Evolutionary conservation across 2,113 vertebrate genomes (phyloP), one percentile per base, ranked within the genome.

Genomic region (Cyprinodon tularosa): DNA sequence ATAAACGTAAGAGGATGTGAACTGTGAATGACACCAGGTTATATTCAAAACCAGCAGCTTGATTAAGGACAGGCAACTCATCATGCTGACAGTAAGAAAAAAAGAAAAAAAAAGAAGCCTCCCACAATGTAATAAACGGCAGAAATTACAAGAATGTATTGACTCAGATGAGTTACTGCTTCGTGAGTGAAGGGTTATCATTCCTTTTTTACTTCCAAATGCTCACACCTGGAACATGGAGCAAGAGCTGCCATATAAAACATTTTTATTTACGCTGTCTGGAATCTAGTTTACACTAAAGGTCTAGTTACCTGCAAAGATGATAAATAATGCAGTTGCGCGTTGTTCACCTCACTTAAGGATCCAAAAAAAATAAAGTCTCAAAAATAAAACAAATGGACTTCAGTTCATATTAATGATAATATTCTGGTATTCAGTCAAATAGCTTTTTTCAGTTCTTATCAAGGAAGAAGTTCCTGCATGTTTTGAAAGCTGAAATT

Each of bases 111-210:
- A 10, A 14, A 60, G n/a, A 37, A 53, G 36, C 13, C 9, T 50
- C 66, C 48, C 1, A 45, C 38, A 76, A 63, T 48, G 44, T 50
- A 47, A 36, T 53, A 72, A 68, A 85, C 12, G 53, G 69, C 38
- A 70, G 61, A 80, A 80, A 75, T 48, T 29, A 42, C 60, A 83
- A 50, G 72, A 78, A 76, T 29, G 37, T 15, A n/a, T 36, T 74
- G 77, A 74, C 64, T 71, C 65, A 71, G 47, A 70, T 40, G 62
- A 71, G 47, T 66, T 62, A 53, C 60, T 72, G 44, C 37, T 72
- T 14, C 53, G 22, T 6, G 63, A 63, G 14, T 1, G 42, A 66
- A 39, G 61, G 69, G 74, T 77, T 74, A 68, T 80, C 62, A 77
- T 80, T 74, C 76, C 72, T 80, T 57, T 40, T 60, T 12, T 20